Evolutionary conservation across 2,888 invertebrate genomes (phyloP), one percentile per base, ranked within the genome.

Genomic region (Troides oblongomaculatus): DNA sequence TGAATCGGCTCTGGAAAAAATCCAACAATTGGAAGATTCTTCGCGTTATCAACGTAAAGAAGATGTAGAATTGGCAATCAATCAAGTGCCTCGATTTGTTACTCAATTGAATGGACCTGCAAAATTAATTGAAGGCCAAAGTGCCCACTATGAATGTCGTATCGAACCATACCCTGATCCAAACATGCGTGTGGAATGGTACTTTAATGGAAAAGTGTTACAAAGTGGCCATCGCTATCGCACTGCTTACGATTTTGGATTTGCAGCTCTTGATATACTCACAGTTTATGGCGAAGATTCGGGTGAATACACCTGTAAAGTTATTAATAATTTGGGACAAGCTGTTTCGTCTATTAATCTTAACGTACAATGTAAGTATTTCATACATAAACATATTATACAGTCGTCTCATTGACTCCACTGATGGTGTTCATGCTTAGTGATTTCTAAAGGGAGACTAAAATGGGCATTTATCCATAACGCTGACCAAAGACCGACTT

Each of bases 201-300:
- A 97, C 92, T 97, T 97, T 81, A 98, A 99, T 85, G 98, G 97
- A 63, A 95, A 97, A 85, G 97, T 98, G 61, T 90, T 98, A 64
- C 96, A 95, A 79, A 96, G 96, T 73, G 97, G 97, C 69, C 98
- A 98, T 83, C 95, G 99, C 73, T 98, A 97, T 93, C 95, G 98
- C 81, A 98, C 98, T 63, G 96, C 98, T 63, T 97, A 97, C 81
- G 99, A 99, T 85, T 99, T 99, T 86, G 99, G 99, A 62, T 99
- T 98, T 88, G 98, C 98, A 70, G 97, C 99, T 66, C 94, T 99
- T 73, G 99, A 99, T 85, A 97, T 99, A 72, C 93, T 98, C 43
- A 97, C 97, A 59, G 98, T 98, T 1, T 97, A 98, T 80, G 96
- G 96, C 23, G 98, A 98, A 91, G 99, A 99, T 86, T 96, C 97